These are phyloP conservation scores for Pygathrix nemaeus DNA, from an alignment of 2,113 vertebrate genomes.

Conservation along the genomic window DNA sequence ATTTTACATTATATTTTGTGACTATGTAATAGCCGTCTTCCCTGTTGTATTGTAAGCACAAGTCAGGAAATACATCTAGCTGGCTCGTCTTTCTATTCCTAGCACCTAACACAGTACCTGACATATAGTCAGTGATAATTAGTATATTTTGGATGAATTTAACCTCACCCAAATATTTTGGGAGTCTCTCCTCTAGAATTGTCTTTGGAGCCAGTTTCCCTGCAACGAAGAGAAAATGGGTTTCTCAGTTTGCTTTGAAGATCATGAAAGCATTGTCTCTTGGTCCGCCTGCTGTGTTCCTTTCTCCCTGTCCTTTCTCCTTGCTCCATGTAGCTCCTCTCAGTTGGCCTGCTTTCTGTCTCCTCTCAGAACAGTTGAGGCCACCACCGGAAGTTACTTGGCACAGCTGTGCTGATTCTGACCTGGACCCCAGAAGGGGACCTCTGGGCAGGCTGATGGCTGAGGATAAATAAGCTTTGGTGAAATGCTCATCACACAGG, in stretches of 20 bases:
- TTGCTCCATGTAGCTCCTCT: not conserved
- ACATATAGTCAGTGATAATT: not conserved
- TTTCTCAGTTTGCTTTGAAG: slow-evolving; percentile 7
- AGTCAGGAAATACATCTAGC: not conserved
- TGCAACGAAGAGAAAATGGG: not conserved
- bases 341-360: not conserved
- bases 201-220: not conserved
- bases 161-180: not conserved
- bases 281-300: not conserved
- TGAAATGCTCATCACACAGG: not conserved
- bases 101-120: not conserved
- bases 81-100: not conserved
- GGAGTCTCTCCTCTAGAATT: slow-evolving; percentile 4
- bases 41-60: not conserved
- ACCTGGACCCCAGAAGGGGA: not conserved
- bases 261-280: not conserved
- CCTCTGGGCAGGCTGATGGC: not conserved
- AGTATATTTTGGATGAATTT: not conserved
- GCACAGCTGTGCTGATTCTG: not conserved
- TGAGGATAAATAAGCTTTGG: not conserved
- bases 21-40: not conserved
- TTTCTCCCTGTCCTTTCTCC: not conserved
- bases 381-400: not conserved
- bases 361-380: not conserved
- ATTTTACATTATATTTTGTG: not conserved